Evolutionary conservation across 2,113 vertebrate genomes (phyloP), one percentile per base, ranked within the genome.

Genomic region (Serinus canaria): DNA sequence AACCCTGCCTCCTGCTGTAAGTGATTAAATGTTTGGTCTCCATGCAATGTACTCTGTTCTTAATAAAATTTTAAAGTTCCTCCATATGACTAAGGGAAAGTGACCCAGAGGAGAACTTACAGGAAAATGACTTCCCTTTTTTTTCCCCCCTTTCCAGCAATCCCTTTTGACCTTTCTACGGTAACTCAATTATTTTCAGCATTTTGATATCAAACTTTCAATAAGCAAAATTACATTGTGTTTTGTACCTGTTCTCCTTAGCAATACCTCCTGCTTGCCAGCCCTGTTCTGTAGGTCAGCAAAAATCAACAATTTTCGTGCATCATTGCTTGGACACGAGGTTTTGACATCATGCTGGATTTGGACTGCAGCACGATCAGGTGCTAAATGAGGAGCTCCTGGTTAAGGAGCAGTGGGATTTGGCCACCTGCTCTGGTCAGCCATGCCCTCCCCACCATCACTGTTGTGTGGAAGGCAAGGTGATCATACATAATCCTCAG

Each of bases 21-120:
- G 37, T 68, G 72, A 86, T 93, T 86, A 90, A 89, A 80, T 60
- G 41, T 92, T 97, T 89, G 84, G 64, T 95, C 87, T 95, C 64
- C 28, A 90, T 7, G 24, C 66, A 69, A 84, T 37, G 16, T 87
- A 56, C 59, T 89, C 3, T 0, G 13, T 49, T 93, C 44, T 67
- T 70, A 90, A 95, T 83, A 92, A 83, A 89, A 92, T 88, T 83
- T 75, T 83, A 7, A 88, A 86, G 39, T 39, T 75, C 47, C 44
- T 93, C 39, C 35, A 47, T 56, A 56, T 88, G 56, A 89, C 79
- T 85, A 68, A 84, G 49, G 75, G 73, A 92, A 93, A 95, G 76
- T 86, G 73, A 93, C 86, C 81, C 64, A 88, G 72, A 77, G 52
- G 64, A 67, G 60, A 90, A 47, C n/a, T 94, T 28, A 41, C 27